Percentiles rank a stretch among this genome's conserved stretches.
Evolutionary conservation across 2,113 vertebrate genomes (phyloP).

Genomic region (Hemibagrus wyckioides): DNA sequence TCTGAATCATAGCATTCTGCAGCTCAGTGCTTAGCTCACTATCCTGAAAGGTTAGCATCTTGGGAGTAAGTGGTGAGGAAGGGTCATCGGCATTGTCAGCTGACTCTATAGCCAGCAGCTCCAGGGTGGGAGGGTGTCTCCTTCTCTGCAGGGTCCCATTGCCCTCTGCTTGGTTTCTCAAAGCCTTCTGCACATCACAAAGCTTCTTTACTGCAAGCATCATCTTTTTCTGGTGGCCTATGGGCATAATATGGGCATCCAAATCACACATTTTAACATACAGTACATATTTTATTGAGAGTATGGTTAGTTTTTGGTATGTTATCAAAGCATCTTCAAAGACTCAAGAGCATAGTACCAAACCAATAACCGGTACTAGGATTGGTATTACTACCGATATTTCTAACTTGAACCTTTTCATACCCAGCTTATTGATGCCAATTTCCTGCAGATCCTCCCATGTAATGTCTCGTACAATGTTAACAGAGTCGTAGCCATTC

Average conservation of each 20-base stretch:
- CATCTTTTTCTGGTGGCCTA: constrained; percentile 98
- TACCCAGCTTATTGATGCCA: constrained; percentile 95
- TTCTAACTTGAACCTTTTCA: constrained; percentile 47
- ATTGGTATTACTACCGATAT: not conserved
- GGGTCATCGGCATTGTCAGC: constrained; percentile 75
- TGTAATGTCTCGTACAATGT: constrained; percentile 87
- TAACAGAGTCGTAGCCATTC: constrained; percentile 94
- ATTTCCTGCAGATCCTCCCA: constrained; percentile 98
- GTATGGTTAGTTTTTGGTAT: not conserved
- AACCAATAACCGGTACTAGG: not conserved
- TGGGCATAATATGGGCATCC: constrained; percentile 50
- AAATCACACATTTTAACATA: constrained; percentile 18
- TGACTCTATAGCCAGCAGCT: constrained; percentile 86
- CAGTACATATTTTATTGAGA: not conserved
- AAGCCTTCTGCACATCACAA: constrained; percentile 83
- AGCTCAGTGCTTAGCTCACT: constrained; percentile 89
- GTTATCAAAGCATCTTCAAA: not conserved
- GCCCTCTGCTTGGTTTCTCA: constrained; percentile 78
- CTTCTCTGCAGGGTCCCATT: constrained; percentile 75
- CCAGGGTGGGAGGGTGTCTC: constrained; percentile 70
- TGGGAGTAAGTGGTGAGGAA: constrained; percentile 78
- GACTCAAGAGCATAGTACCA: not conserved
- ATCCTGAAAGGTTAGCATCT: constrained; percentile 91
- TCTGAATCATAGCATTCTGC: constrained; percentile 84
- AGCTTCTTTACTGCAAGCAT: constrained; percentile 94